A percentile compares a stretch with the other conserved stretches of the same genome.
Evolutionary conservation across 2,797 vertebrate species (phyloP).

Genomic region (Takifugu ocellatus): DNA sequence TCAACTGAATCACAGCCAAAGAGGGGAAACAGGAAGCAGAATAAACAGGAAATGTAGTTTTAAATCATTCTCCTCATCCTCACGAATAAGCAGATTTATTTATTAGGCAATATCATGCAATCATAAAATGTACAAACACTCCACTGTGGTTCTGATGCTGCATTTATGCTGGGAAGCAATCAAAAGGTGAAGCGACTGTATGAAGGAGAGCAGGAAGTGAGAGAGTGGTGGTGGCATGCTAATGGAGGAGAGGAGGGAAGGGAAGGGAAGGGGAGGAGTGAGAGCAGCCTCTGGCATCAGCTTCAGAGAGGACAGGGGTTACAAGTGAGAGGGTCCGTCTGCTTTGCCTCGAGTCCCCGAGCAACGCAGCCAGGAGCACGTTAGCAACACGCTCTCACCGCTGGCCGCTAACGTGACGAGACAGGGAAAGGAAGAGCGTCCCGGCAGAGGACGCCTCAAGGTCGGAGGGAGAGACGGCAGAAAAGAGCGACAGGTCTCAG

Average conservation of each 20-base stretch:
- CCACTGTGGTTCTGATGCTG: too few relatives aligned
- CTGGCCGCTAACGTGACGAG: slow-evolving; percentile 37
- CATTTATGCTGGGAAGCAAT: not conserved
- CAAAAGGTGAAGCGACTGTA: not conserved
- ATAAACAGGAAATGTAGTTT: too few relatives aligned
- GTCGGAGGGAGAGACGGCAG: slow-evolving; percentile 21
- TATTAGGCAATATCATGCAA: too few relatives aligned
- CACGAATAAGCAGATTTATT: too few relatives aligned
- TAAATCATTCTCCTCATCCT: too few relatives aligned
- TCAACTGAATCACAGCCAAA: slow-evolving; percentile 1
- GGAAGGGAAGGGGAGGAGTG: slow-evolving; percentile 68
- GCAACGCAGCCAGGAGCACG: slow-evolving; percentile 1
- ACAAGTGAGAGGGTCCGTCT: slow-evolving; percentile 32
- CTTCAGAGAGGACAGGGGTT: slow-evolving; percentile 88
- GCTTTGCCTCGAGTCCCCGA: slow-evolving; percentile 12
- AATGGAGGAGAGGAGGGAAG: slow-evolving; percentile 46
- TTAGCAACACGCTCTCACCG: slow-evolving; percentile 29
- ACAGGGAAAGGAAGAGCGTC: slow-evolving; percentile 23
- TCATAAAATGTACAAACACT: too few relatives aligned
- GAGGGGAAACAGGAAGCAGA: slow-evolving; percentile 7
- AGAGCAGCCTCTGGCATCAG: slow-evolving; percentile 98
- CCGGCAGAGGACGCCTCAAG: slow-evolving; percentile 32
- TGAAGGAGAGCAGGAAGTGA: slow-evolving; percentile 29
- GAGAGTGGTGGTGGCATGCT: slow-evolving; percentile 73
- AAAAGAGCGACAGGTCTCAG: slow-evolving; percentile 23